Evolutionary conservation across 2,888 invertebrate species (phyloP), one percentile per base, ranked within the genome.

Genomic region (Idaea dimidiata): DNA sequence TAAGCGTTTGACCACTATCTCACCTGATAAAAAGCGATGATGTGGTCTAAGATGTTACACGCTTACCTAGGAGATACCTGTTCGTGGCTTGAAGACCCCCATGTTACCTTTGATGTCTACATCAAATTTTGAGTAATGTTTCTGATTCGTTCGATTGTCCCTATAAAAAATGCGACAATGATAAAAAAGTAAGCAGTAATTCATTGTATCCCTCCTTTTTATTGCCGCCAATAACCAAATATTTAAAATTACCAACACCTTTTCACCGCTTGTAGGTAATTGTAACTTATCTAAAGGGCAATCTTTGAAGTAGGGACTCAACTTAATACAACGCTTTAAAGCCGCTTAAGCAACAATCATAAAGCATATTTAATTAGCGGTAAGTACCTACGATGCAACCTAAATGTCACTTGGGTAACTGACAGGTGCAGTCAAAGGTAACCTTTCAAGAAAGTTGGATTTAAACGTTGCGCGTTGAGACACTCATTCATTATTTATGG

Each of bases 321-420:
- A 32, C 32, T 32, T 32, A 32, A 32, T 32, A 32, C 7, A 8
- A 32, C 32, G 7, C 54, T 65, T 58, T 61, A 31, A 62, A 60
- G 57, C 32, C 55, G 59, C 61, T 62, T 66, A 53, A 17, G 57
- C 59, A 59, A 64, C 61, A 24, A 17, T 54, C 58, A 59, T 60
- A 60, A 62, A 62, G 43, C 59, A 62, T 62, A 62, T 63, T 65
- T 63, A 63, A 68, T 68, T 63, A 63, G 62, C 32, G 16, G n/a
- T n/a, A n/a, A 24, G 24, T 24, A 24, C 24, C 24, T 24, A 24
- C 18, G 62, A 56, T 60, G 59, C 56, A 31, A 59, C 33, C 58
- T 63, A 68, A 68, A 68, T 65, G 58, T 58, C 68, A 65, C 55
- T 61, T 59, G 59, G 16, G 54, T 53, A 59, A 59, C 54, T 60